Conservation (phyloP, 1,140 invertebrate species). For the Xylocopa sonorina region DNA sequence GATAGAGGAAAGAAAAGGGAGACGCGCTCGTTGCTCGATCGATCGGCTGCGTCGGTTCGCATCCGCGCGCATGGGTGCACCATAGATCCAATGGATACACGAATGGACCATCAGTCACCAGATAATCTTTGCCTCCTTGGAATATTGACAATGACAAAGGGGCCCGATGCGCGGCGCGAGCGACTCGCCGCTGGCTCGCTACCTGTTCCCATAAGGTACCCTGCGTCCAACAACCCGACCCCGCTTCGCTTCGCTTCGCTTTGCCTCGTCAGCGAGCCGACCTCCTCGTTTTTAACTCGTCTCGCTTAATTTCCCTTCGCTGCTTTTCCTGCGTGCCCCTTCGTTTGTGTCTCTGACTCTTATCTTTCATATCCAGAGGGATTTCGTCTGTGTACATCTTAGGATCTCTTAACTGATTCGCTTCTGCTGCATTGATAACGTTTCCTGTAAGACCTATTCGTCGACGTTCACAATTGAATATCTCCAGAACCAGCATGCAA, state of each 20-base stretch:
- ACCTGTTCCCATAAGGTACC: slow-evolving; percentile 62
- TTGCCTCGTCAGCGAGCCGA: slow-evolving; percentile 36
- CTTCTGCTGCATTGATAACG: not conserved
- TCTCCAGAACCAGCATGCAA: too few species aligned
- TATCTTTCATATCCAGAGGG: slow-evolving; percentile 55
- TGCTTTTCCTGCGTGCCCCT: slow-evolving; percentile 61
- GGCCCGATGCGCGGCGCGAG: slow-evolving; percentile 54
- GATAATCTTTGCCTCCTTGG: slow-evolving; percentile 69
- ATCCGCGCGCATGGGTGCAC: slow-evolving; percentile 54
- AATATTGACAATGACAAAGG: slow-evolving; percentile 74
- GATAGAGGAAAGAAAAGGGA: not conserved
- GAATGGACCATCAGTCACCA: slow-evolving; percentile 72
- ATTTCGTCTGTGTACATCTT: not conserved
- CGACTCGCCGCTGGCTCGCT: slow-evolving; percentile 42
- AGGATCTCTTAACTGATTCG: not conserved
- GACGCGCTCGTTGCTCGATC: slow-evolving; percentile 35
- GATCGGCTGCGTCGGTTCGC: slow-evolving; percentile 52
- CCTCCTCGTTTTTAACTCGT: slow-evolving; percentile 51
- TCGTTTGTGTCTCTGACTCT: slow-evolving; percentile 36
- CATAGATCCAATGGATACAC: slow-evolving; percentile 65
- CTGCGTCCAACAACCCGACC: not conserved
- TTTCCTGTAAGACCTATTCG: too few species aligned
- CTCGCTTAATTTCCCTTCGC: slow-evolving; percentile 58
- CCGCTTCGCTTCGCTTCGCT: not conserved
- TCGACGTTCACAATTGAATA: too few species aligned